Percentiles rank a stretch among this genome's conserved stretches.
These are phyloP conservation scores for Girardinichthys multiradiatus DNA, from an alignment of 2,113 vertebrate species.

Conservation along the genomic window DNA sequence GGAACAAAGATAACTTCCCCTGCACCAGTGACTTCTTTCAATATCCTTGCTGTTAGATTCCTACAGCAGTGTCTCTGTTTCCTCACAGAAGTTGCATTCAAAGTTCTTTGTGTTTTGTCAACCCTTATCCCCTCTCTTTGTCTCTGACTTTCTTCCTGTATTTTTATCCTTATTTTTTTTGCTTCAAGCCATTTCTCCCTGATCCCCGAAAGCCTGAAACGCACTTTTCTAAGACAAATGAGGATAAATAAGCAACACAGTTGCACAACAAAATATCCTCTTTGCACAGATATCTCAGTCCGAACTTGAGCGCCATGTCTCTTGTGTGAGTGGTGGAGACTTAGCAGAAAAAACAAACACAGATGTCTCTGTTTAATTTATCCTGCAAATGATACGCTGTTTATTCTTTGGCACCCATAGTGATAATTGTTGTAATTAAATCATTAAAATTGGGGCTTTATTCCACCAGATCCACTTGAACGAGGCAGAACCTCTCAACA, in stretches of 20 bases:
- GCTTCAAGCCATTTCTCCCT: not conserved
- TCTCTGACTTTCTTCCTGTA: constrained; percentile 6
- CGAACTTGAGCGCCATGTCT: not conserved
- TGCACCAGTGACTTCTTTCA: constrained; percentile 24
- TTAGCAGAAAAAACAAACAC: constrained; percentile 39
- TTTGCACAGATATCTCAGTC: not conserved
- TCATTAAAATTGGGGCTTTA: constrained; percentile 45
- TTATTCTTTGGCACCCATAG: constrained; percentile 5
- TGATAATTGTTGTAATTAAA: constrained; percentile 57
- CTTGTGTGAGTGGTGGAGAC: constrained; percentile 26
- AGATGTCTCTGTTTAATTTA: constrained; percentile 32
- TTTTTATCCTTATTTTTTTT: constrained; percentile 1
- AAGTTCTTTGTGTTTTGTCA: constrained; percentile 17
- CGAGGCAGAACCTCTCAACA: constrained; percentile 9
- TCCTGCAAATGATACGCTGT: constrained; percentile 28
- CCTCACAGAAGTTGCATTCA: constrained; percentile 12
- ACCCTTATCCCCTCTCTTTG: constrained; percentile 10
- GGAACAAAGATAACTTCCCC: constrained; percentile 15
- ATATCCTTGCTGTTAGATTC: constrained; percentile 25
- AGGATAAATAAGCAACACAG: constrained; percentile 8
- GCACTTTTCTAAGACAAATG: constrained; percentile 28
- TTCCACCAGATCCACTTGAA: constrained; percentile 21
- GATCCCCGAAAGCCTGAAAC: constrained; percentile 15
- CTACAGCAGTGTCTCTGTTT: constrained; percentile 12
- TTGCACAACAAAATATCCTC: constrained; percentile 24